Evolutionary conservation across 2,113 vertebrate species (phyloP).

Genomic region (Erythrolamprus reginae): DNA sequence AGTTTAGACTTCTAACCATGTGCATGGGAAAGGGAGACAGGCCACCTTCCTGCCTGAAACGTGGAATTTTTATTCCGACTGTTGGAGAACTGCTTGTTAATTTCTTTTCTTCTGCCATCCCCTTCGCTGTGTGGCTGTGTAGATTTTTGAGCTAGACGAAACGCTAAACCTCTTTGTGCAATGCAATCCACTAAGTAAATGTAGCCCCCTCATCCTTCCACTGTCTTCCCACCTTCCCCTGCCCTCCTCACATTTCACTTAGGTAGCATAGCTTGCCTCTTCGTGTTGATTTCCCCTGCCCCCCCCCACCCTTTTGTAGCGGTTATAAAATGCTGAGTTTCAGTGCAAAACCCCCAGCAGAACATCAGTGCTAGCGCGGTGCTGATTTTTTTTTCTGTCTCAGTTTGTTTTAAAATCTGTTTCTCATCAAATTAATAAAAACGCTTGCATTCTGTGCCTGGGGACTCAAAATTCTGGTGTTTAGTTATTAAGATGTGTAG

Average conservation of each 20-base stretch:
- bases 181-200: slow-evolving; percentile 52
- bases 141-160: slow-evolving; percentile 59
- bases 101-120: slow-evolving; percentile 61
- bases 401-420: slow-evolving; percentile 20
- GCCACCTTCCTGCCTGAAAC: slow-evolving; percentile 76
- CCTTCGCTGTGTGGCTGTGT: slow-evolving; percentile 57
- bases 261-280: slow-evolving; percentile 69
- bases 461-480: not conserved
- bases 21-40: slow-evolving; percentile 52
- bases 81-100: slow-evolving; percentile 63
- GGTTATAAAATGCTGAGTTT: slow-evolving; percentile 50
- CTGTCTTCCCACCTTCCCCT: slow-evolving; percentile 45
- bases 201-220: slow-evolving; percentile 32
- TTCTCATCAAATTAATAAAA: slow-evolving; percentile 23
- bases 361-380: slow-evolving; percentile 64
- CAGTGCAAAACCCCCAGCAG: slow-evolving; percentile 31
- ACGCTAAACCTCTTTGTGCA: slow-evolving; percentile 61
- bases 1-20: slow-evolving; percentile 39
- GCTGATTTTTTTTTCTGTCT: slow-evolving; percentile 46
- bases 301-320: slow-evolving; percentile 41
- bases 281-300: slow-evolving; percentile 54
- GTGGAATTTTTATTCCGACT: slow-evolving; percentile 65
- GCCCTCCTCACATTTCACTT: slow-evolving; percentile 53
- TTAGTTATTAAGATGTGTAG: too few species aligned
- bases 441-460: slow-evolving; percentile 11